A percentile compares a stretch with the other conserved stretches of the same genome.
phyloP scores from a whole-genome alignment of 1,140 invertebrate species.

The Samia ricini region DNA sequence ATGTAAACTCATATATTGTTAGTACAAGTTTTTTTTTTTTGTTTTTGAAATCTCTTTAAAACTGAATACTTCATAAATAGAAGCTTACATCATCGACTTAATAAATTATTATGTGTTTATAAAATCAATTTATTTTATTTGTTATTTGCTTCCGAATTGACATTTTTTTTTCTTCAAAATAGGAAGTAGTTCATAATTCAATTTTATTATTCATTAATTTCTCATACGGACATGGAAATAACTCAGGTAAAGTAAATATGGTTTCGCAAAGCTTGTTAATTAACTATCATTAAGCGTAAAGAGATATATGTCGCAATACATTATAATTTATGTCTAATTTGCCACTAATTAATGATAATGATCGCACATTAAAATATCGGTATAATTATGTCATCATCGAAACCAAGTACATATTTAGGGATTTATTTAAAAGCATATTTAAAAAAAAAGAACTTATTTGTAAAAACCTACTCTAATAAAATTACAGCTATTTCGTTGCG shows the following conservation, averaged over 20 bases:
- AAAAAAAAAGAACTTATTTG: too few relatives aligned
- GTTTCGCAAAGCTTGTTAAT: neutral
- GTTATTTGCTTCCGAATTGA: neutral
- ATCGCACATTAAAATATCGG: constrained; percentile 50
- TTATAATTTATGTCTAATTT: constrained; percentile 45
- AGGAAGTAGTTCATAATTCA: neutral
- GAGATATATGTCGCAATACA: constrained; percentile 39
- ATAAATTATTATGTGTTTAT: neutral
- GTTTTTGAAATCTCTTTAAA: too few relatives aligned
- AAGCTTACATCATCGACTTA: too few relatives aligned
- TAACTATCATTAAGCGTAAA: constrained; percentile 11
- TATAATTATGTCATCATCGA: constrained; percentile 39
- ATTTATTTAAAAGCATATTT: too few relatives aligned
- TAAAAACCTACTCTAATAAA: too few relatives aligned
- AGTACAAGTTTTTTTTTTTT: too few relatives aligned
- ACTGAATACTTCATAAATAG: too few relatives aligned
- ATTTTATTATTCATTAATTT: neutral
- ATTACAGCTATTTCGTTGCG: too few relatives aligned
- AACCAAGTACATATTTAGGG: constrained; percentile 4
- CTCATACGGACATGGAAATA: neutral
- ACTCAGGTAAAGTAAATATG: neutral
- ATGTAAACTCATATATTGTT: too few relatives aligned
- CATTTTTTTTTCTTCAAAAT: neutral
- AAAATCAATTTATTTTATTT: neutral
- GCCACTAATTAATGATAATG: constrained; percentile 53